These are phyloP conservation scores for Loris lydekkerianus DNA, from an alignment of 2,797 vertebrate species.

Conservation along the genomic window DNA sequence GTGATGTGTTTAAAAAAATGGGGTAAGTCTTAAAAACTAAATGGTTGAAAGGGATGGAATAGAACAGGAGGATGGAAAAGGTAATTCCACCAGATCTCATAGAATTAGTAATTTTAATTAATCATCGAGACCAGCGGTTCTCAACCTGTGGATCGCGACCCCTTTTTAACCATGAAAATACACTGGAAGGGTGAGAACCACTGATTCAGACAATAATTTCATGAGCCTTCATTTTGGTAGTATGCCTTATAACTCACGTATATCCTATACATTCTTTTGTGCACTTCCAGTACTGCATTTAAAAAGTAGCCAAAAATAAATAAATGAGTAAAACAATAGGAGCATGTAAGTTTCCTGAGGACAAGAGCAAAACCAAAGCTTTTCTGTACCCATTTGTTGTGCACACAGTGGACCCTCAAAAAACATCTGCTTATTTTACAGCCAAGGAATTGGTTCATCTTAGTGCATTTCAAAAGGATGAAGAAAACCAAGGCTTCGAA, in stretches of 20 bases:
- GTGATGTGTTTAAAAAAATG: conserved; percentile 64
- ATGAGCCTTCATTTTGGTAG: not conserved
- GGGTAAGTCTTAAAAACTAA: conserved; percentile 4
- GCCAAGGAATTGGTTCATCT: not conserved
- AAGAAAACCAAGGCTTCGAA: not conserved
- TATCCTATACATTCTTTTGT: not conserved
- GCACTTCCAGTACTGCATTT: conserved; percentile 27
- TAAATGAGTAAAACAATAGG: not conserved
- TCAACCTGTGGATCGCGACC: too few relatives aligned
- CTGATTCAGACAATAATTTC: not conserved
- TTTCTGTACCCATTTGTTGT: not conserved
- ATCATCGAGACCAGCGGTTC: not conserved
- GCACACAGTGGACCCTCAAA: not conserved
- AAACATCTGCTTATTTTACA: not conserved
- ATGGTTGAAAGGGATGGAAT: not conserved
- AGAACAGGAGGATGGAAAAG: not conserved
- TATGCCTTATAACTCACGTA: not conserved
- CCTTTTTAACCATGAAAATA: too few relatives aligned
- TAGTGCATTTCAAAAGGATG: not conserved
- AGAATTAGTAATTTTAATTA: not conserved
- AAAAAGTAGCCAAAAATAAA: conserved; percentile 29
- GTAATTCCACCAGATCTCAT: not conserved
- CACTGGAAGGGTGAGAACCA: too few relatives aligned
- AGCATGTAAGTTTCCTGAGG: not conserved
- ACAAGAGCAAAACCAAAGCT: not conserved